Evolutionary conservation across 2,797 vertebrate species (phyloP).

Genomic region (Etheostoma nigrum): DNA sequence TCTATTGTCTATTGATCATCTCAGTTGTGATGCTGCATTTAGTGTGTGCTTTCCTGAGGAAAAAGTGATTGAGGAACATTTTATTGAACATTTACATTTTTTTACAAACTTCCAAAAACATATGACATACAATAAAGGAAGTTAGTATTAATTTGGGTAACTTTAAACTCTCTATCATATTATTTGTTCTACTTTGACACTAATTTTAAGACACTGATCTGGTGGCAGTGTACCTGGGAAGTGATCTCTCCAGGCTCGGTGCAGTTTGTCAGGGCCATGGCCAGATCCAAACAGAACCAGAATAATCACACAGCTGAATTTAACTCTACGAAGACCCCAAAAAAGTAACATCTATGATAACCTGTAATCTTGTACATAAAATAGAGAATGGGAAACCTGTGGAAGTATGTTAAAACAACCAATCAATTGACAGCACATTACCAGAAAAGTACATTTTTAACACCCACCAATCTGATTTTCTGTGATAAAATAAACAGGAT

Average conservation of each 20-base stretch:
- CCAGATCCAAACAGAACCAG: conserved; percentile 29
- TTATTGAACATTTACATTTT: conserved; percentile 41
- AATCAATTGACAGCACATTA: background rate
- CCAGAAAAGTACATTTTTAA: background rate
- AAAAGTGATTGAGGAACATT: conserved; percentile 77
- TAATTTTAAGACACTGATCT: conserved; percentile 36
- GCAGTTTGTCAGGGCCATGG: conserved; percentile 9
- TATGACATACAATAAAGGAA: conserved; percentile 61
- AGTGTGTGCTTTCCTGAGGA: conserved; percentile 86
- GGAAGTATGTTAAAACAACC: background rate
- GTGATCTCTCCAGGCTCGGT: conserved; percentile 6
- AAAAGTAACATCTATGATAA: background rate
- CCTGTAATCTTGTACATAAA: background rate
- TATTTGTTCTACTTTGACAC: conserved; percentile 32
- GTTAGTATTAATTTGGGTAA: conserved; percentile 53
- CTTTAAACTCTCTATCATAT: conserved; percentile 30
- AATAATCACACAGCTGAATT: conserved; percentile 21
- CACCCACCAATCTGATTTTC: background rate
- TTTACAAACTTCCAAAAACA: conserved; percentile 67
- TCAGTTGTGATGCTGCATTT: conserved; percentile 61
- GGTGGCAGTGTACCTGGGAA: conserved; percentile 46
- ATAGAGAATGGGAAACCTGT: background rate
- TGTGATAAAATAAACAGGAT: background rate
- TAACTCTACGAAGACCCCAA: background rate
- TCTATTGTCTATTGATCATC: conserved; percentile 38